Evolutionary conservation across 1,140 invertebrate genomes (phyloP).

Genomic region (Lepidurus packardi): DNA sequence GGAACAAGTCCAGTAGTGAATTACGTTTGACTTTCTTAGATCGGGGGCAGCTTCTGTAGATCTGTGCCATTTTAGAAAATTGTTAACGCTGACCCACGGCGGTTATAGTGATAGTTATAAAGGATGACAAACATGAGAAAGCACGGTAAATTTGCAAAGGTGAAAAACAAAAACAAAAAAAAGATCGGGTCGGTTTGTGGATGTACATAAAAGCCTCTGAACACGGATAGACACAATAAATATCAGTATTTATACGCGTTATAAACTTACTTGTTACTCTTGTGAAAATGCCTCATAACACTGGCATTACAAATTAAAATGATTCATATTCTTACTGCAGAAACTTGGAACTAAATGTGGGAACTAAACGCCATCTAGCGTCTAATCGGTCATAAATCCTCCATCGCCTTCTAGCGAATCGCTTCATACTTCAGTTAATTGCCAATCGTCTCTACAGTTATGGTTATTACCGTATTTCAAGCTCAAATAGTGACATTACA

Average conservation of each 20-base stretch:
- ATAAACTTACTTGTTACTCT: neutral
- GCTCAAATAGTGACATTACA: too few species aligned
- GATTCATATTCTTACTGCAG: too few species aligned
- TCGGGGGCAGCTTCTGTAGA: neutral
- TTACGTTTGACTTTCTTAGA: slow-evolving; percentile 5
- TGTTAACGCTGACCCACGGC: neutral
- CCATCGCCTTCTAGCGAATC: too few species aligned
- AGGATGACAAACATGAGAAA: neutral
- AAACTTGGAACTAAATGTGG: too few species aligned
- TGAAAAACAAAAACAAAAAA: neutral
- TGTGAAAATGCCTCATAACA: too few species aligned
- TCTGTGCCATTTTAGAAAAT: slow-evolving; percentile 15
- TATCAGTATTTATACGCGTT: slow-evolving; percentile 16
- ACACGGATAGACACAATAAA: slow-evolving; percentile 12
- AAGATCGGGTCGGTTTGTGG: neutral
- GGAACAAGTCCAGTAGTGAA: neutral
- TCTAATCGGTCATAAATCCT: too few species aligned
- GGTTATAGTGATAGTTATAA: slow-evolving; percentile 6
- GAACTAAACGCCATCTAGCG: too few species aligned
- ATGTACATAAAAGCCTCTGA: slow-evolving; percentile 22
- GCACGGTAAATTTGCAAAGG: neutral
- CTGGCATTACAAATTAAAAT: too few species aligned
- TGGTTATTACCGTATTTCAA: too few species aligned
- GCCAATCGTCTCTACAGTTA: too few species aligned
- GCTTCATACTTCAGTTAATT: too few species aligned